A percentile compares a stretch with the other conserved stretches of the same genome.
Conservation (phyloP, 2,113 vertebrate genomes). For the Chamaea fasciata region DNA sequence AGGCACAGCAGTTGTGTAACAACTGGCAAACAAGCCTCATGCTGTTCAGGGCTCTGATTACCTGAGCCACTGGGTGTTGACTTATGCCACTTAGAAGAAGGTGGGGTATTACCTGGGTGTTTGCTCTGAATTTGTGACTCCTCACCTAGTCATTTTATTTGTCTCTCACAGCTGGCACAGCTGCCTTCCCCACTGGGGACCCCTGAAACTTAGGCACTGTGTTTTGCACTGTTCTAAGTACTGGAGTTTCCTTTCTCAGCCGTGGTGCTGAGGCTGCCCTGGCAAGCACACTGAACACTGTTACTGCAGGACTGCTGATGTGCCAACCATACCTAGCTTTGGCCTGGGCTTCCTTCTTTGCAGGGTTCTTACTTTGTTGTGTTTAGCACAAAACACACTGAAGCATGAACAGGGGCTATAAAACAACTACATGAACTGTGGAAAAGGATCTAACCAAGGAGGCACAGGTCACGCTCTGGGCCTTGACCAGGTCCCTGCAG, state of each 20-base stretch:
- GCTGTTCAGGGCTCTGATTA: background rate
- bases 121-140: background rate
- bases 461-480: slow-evolving; percentile 5
- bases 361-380: background rate
- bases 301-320: background rate
- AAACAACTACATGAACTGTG: background rate
- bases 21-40: background rate
- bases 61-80: background rate
- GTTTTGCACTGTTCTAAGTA: background rate
- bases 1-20: background rate
- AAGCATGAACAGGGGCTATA: background rate
- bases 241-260: background rate
- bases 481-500: background rate
- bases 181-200: background rate
- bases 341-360: background rate
- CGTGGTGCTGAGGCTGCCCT: background rate
- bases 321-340: background rate
- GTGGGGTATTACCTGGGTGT: background rate
- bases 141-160: background rate
- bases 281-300: background rate
- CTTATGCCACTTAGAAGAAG: background rate
- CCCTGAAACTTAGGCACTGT: background rate
- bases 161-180: background rate
- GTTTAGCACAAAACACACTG: background rate
- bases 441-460: slow-evolving; percentile 12